Evolutionary conservation across 2,797 vertebrate species (phyloP).

Genomic region (Oryzias dopingdopingensis): DNA sequence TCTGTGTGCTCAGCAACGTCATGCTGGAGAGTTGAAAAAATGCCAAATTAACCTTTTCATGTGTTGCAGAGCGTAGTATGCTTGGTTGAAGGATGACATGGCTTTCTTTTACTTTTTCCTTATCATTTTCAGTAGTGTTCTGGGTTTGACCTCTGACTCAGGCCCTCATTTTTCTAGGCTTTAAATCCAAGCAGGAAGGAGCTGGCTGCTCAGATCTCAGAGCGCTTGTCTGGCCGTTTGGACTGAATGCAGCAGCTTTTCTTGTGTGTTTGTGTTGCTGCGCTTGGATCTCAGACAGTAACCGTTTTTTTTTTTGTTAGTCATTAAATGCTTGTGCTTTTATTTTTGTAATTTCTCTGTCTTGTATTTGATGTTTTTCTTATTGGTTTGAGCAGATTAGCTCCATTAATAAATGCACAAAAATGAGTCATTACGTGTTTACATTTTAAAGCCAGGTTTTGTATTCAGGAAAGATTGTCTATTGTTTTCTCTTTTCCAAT

Average conservation of each 20-base stretch:
- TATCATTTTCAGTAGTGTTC: slow-evolving; percentile 29
- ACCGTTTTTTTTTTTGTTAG: slow-evolving; percentile 19
- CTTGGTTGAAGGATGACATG: slow-evolving; percentile 28
- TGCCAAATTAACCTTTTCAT: slow-evolving; percentile 48
- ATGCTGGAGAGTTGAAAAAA: slow-evolving; percentile 52
- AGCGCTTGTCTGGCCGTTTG: slow-evolving; percentile 23
- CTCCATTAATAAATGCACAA: slow-evolving; percentile 8
- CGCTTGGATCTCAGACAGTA: slow-evolving; percentile 1
- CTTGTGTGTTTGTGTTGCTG: slow-evolving; percentile 11
- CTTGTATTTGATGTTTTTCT: slow-evolving; percentile 27
- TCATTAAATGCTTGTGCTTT: slow-evolving; percentile 34
- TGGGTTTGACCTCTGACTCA: slow-evolving; percentile 43
- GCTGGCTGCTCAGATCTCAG: slow-evolving; percentile 1
- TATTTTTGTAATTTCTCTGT: background rate
- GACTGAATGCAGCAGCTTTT: slow-evolving; percentile 33
- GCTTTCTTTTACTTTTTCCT: slow-evolving; percentile 36
- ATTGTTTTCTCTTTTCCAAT: background rate
- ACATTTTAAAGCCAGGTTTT: slow-evolving; percentile 20
- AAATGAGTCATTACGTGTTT: slow-evolving; percentile 5
- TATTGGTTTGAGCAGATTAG: slow-evolving; percentile 15
- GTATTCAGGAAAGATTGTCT: slow-evolving; percentile 1
- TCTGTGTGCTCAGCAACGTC: slow-evolving; percentile 41
- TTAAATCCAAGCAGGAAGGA: slow-evolving; percentile 42
- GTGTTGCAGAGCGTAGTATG: slow-evolving; percentile 26
- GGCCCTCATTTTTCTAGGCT: slow-evolving; percentile 35